A percentile compares a stretch with the other conserved stretches of the same genome.
Conservation (phyloP, 2,113 vertebrate genomes). For the Catharus fuscescens region DNA sequence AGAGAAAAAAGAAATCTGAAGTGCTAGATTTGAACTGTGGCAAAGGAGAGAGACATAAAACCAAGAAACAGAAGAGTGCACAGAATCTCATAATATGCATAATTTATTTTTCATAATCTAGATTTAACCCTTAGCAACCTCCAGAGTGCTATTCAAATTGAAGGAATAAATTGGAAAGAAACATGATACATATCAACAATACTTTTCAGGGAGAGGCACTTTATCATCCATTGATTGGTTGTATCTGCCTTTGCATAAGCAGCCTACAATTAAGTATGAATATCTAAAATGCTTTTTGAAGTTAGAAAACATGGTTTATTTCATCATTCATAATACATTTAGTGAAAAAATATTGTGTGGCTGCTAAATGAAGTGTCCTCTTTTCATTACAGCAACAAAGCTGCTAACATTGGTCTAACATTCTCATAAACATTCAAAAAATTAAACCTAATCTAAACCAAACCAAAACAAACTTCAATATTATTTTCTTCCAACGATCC, state of each 20-base stretch:
- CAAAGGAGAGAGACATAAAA: not conserved
- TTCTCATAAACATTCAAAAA: not conserved
- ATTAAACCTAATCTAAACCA: not conserved
- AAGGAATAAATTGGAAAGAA: not conserved
- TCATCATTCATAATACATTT: not conserved
- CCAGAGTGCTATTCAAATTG: not conserved
- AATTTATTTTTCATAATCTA: not conserved
- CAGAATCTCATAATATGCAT: not conserved
- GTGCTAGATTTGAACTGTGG: not conserved
- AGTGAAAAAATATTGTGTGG: not conserved
- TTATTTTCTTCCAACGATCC: not conserved
- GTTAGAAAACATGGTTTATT: not conserved
- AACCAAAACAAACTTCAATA: not conserved
- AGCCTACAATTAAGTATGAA: not conserved
- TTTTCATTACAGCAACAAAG: fast-evolving
- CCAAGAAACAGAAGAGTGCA: not conserved
- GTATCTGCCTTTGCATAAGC: not conserved
- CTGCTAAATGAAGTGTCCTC: not conserved
- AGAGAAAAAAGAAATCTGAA: not conserved
- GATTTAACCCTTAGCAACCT: not conserved
- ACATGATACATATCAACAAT: not conserved
- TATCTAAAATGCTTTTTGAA: not conserved
- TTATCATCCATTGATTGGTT: not conserved
- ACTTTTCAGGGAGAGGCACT: not conserved
- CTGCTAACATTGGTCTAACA: not conserved